Percentiles rank a stretch among this genome's conserved stretches.
Evolutionary conservation across 2,113 vertebrate genomes (phyloP).

Genomic region (Pterocles burchelli): DNA sequence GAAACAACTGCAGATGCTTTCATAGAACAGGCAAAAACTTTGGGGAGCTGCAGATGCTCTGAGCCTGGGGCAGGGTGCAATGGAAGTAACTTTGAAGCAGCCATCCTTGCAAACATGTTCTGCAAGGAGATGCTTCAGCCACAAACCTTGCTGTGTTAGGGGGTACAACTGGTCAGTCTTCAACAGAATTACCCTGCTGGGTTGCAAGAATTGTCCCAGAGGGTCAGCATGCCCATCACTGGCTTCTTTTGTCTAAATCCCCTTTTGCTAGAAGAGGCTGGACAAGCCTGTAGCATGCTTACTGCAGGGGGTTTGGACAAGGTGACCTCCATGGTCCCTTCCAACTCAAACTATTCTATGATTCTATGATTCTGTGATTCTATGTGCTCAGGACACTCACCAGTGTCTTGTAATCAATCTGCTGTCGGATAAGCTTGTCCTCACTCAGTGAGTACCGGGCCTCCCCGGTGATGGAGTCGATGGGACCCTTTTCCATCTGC

Average conservation of each 20-base stretch:
- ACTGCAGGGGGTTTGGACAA: no score
- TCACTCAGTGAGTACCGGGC: slow-evolving; percentile 96
- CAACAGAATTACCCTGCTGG: background rate
- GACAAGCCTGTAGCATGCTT: no score
- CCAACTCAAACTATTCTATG: no score
- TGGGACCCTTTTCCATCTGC: slow-evolving; percentile 96
- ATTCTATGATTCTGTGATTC: no score
- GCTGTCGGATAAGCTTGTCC: slow-evolving; percentile 98
- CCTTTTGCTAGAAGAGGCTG: background rate
- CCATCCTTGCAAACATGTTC: background rate
- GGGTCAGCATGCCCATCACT: background rate
- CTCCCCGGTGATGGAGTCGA: slow-evolving; percentile 96
- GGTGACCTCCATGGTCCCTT: no score
- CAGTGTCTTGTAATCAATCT: slow-evolving; percentile 99
- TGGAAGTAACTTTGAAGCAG: background rate
- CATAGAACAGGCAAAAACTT: background rate
- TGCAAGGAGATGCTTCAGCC: background rate
- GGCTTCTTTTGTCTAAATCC: background rate
- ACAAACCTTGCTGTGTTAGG: background rate
- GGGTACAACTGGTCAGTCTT: background rate
- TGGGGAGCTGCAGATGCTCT: background rate
- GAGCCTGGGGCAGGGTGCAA: background rate
- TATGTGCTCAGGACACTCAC: slow-evolving; percentile 72
- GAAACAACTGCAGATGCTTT: background rate
- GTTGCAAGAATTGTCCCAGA: background rate